Conservation (phyloP, 2,888 invertebrate genomes). For the Pristionchus mayeri region DNA sequence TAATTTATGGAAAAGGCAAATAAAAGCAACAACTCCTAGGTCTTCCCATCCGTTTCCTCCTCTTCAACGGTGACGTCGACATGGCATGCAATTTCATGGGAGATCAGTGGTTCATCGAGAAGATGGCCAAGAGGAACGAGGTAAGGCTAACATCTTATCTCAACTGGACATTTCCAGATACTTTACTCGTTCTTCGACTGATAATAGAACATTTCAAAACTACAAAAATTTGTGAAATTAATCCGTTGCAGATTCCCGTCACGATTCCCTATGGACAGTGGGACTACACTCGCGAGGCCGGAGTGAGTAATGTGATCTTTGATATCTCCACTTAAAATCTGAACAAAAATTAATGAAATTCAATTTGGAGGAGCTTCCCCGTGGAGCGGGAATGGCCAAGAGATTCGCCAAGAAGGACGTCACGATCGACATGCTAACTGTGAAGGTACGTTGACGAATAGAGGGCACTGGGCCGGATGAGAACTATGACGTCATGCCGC, state of each 20-base stretch:
- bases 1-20: neutral
- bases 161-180: no score
- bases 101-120: constrained; percentile 71
- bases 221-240: no score
- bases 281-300: constrained; percentile 59
- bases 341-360: no score
- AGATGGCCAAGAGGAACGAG: constrained; percentile 49
- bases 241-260: constrained; percentile 54
- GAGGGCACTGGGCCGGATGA: no score
- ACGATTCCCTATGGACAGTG: constrained; percentile 55
- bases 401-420: constrained; percentile 53
- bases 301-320: constrained; percentile 46
- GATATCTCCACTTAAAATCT: neutral
- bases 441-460: constrained; percentile 60
- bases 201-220: no score
- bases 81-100: constrained; percentile 71
- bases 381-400: constrained; percentile 57
- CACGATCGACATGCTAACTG: constrained; percentile 64
- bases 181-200: no score
- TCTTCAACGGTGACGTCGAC: constrained; percentile 73
- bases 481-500: no score
- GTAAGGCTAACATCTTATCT: neutral
- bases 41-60: constrained; percentile 61
- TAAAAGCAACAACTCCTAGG: neutral
- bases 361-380: constrained; percentile 2